These are phyloP conservation scores for Nematopogon swammerdamellus DNA, from an alignment of 2,888 invertebrate species.

Conservation along the genomic window DNA sequence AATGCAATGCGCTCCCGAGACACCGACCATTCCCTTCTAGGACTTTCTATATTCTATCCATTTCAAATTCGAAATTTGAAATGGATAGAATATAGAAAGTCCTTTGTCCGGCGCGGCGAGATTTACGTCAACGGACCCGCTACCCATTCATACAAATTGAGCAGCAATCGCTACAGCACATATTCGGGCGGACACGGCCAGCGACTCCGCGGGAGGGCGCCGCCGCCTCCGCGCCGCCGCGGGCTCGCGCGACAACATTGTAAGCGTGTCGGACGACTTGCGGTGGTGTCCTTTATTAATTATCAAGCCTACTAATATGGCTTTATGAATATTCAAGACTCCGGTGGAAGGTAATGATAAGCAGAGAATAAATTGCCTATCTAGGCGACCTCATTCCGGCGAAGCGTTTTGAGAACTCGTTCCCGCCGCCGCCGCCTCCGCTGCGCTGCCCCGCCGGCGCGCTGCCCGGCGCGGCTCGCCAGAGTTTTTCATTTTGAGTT, in stretches of 20 bases:
- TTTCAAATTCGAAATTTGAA: no score
- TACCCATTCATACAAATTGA: slow-evolving; percentile 23
- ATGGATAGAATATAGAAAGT: slow-evolving; percentile 33
- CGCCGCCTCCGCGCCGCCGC: no score
- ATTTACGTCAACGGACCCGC: slow-evolving; percentile 34
- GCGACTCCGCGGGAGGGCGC: no score
- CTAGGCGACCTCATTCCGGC: slow-evolving; percentile 9
- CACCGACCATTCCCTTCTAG: slow-evolving; percentile 22
- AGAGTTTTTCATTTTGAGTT: slow-evolving; percentile 32
- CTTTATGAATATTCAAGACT: slow-evolving; percentile 34
- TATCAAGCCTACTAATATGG: slow-evolving; percentile 20
- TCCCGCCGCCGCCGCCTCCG: background rate
- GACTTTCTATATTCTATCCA: slow-evolving; percentile 32
- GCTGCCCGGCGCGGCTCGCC: no score
- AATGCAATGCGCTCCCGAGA: slow-evolving; percentile 24
- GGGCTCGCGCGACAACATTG: background rate
- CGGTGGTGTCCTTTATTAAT: no score
- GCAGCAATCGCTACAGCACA: slow-evolving; percentile 8
- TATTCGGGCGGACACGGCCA: no score
- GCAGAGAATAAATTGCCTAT: background rate
- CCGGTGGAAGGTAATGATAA: slow-evolving; percentile 16
- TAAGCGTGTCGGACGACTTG: background rate
- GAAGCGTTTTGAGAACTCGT: slow-evolving; percentile 8
- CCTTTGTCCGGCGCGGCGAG: slow-evolving; percentile 28
- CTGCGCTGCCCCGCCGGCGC: background rate